These are phyloP conservation scores for Anthrax anthrax DNA, from an alignment of 2,888 invertebrate genomes.

Conservation along the genomic window DNA sequence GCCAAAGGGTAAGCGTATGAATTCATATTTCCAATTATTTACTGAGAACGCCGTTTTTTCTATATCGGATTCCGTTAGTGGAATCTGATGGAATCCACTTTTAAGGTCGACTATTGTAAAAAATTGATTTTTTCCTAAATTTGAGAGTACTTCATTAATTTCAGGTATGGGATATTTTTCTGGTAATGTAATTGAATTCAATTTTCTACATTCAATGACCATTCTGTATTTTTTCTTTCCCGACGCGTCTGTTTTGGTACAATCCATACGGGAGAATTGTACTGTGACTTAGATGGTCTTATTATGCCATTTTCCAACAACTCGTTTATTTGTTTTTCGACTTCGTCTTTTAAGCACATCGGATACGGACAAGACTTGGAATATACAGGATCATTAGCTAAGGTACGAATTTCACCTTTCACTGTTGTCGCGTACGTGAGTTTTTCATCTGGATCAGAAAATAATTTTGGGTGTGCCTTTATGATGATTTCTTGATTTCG, in stretches of 20 bases:
- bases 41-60: slow-evolving; percentile 9
- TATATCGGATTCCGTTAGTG: slow-evolving; percentile 5
- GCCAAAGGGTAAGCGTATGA: slow-evolving; percentile 7
- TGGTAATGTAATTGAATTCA: slow-evolving; percentile 2
- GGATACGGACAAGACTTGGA: too few relatives aligned
- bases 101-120: slow-evolving; percentile 4
- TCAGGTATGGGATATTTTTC: neutral
- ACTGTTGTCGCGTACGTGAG: too few relatives aligned
- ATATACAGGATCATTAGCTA: too few relatives aligned
- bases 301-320: too few relatives aligned
- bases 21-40: slow-evolving; percentile 9
- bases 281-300: slow-evolving; percentile 5
- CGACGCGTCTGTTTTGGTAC: slow-evolving; percentile 1
- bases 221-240: neutral
- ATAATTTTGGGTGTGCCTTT: too few relatives aligned
- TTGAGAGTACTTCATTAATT: slow-evolving; percentile 3
- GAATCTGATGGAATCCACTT: slow-evolving; percentile 8
- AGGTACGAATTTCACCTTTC: too few relatives aligned
- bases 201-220: slow-evolving; percentile 3
- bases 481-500: too few relatives aligned
- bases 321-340: too few relatives aligned
- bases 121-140: neutral
- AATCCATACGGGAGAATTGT: slow-evolving; percentile 2
- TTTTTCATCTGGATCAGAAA: too few relatives aligned
- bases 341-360: too few relatives aligned